Conservation (phyloP, 2,888 invertebrate genomes). For the Peribatodes rhomboidaria region DNA sequence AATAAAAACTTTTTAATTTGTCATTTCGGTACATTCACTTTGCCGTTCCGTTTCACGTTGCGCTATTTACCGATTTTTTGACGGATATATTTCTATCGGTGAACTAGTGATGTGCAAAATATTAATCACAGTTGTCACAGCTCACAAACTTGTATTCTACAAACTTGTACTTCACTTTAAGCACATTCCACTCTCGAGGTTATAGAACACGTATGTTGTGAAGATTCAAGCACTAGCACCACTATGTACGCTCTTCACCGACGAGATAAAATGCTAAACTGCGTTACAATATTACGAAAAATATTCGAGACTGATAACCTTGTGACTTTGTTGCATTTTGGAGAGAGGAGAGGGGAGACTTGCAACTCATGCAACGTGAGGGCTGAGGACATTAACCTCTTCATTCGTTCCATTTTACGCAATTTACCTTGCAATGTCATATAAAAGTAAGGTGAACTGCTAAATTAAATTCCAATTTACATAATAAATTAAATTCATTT, state of each 20-base stretch:
- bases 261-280: conserved; percentile 22
- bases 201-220: too few relatives aligned
- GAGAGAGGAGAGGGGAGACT: conserved; percentile 26
- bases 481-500: not conserved
- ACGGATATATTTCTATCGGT: not conserved
- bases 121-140: conserved; percentile 2
- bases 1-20: conserved; percentile 87
- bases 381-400: conserved; percentile 40
- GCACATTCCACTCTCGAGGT: not conserved
- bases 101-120: conserved; percentile 11
- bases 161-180: not conserved
- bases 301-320: conserved; percentile 27
- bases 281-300: conserved; percentile 18
- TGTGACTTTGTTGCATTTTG: conserved; percentile 32
- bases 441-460: conserved; percentile 23
- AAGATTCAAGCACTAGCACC: not conserved
- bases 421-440: conserved; percentile 29
- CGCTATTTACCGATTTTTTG: conserved; percentile 60
- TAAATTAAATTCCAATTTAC: conserved; percentile 5
- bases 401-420: conserved; percentile 39
- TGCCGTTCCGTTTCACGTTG: conserved; percentile 76
- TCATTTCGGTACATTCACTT: conserved; percentile 87
- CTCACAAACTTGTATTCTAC: not conserved
- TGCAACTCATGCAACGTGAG: conserved; percentile 37
- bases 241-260: not conserved